Conservation (phyloP, 1,140 invertebrate species). For the Cataglyphis hispanica region DNA sequence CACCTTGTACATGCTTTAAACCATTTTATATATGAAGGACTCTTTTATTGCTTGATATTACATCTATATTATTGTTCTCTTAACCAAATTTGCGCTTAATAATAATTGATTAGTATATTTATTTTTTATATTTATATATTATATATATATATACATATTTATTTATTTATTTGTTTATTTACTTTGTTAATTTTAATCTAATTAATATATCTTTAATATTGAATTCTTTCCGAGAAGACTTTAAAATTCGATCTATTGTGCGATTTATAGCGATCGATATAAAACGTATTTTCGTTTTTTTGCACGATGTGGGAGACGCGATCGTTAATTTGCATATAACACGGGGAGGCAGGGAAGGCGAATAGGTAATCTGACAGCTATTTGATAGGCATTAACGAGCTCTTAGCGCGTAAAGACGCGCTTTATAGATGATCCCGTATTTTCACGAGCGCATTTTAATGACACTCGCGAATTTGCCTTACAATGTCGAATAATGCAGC, state of each 20-base stretch:
- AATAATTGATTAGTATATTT: neutral
- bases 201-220: neutral
- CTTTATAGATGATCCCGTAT: slow-evolving; percentile 23
- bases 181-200: neutral
- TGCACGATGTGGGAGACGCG: neutral
- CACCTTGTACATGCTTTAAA: slow-evolving; percentile 14
- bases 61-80: neutral
- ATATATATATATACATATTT: neutral
- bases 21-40: neutral
- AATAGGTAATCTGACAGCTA: neutral
- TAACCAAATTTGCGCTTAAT: neutral
- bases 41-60: neutral
- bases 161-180: neutral
- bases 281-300: slow-evolving; percentile 1
- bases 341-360: neutral
- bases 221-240: neutral
- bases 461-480: neutral
- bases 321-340: slow-evolving; percentile 19
- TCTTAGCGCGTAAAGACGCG: slow-evolving; percentile 6
- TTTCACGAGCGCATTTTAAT: neutral
- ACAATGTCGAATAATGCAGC: neutral
- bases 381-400: slow-evolving; percentile 30
- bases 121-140: neutral
- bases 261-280: neutral
- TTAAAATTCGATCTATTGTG: neutral